Base-by-base conservation (phyloP, 2,797 vertebrate genomes). In the Amniataba percoides region DNA sequence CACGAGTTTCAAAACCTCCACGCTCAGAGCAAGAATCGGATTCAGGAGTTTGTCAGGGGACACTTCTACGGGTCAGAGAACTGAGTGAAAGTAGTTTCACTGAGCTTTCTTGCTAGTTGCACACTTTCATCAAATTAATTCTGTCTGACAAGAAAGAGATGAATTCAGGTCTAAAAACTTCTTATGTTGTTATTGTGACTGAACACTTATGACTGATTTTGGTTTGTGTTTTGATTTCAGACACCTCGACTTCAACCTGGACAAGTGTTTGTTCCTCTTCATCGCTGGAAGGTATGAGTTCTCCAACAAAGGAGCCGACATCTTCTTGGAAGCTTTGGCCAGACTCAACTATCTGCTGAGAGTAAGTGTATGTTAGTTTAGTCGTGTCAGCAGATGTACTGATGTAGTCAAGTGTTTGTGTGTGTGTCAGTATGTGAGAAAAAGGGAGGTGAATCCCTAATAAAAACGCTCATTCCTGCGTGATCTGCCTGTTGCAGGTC, bases 1-100 rank as follows among this genome's bases (percentile, higher is more conserved):
- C 97, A 98, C 0, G 97, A 98, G 92, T 98, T 98, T 91, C 97
- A 98, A 91, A 99, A 99, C 90, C 96, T 99, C 34, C 97, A 98
- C 0, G 97, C 97, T 57, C 96, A 97, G 92, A 98, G 96, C 95
- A 98, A 98, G 85, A 96, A 92, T 10, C 96, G 97, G 15, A 98
- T 98, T 82, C 97, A 98, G 89, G 97, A 98, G 90, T 98, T 98
- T 72, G 95, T 98, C 90, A 93, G 97, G 57, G 97, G 97, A 15
- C 97, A 98, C 81, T 98, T 98, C 89, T 98, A 98, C 1, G 97
- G 97, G 97, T 98, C 18, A 42, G 12, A 42, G 1, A 53, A 25
- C 12, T 23, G 12, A 42, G 40, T 25, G 8, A 36, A 12, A 72
- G 13, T 5, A 10, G 18, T 67, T 51, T 60, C 11, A 39, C 12